Evolutionary conservation across 2,888 invertebrate species (phyloP).

Genomic region (Pelosia muscerda): DNA sequence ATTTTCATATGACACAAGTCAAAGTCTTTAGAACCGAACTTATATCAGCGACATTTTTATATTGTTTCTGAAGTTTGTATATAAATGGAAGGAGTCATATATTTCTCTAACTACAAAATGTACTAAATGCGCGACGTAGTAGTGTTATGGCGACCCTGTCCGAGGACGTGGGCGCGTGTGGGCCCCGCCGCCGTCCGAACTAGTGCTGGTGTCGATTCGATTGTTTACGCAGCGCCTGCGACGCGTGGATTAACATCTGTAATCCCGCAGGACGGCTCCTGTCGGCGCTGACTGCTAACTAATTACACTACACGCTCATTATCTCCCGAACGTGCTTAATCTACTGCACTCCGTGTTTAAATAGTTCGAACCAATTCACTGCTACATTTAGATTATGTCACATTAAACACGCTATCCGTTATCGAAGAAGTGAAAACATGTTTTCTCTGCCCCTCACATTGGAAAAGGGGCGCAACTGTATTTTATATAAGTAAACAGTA

Average conservation of each 20-base stretch:
- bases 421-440: not conserved
- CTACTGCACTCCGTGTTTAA: not conserved
- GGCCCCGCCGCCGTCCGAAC: not conserved
- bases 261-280: slow-evolving; percentile 32
- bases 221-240: slow-evolving; percentile 43
- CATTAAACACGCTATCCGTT: slow-evolving; percentile 2
- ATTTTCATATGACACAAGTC: not conserved
- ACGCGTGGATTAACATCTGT: slow-evolving; percentile 36
- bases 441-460: not conserved
- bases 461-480: not conserved
- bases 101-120: not conserved
- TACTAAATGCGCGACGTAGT: not conserved
- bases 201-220: slow-evolving; percentile 15
- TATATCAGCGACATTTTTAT: not conserved
- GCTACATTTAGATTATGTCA: not conserved
- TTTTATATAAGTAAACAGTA: not conserved
- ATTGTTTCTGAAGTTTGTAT: not conserved
- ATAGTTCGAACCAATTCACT: slow-evolving; percentile 14
- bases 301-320: slow-evolving; percentile 15
- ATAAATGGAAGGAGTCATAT: too few relatives aligned
- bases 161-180: not conserved
- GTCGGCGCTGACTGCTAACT: slow-evolving; percentile 19
- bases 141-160: not conserved
- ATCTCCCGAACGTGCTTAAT: slow-evolving; percentile 19
- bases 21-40: too few relatives aligned